phyloP scores from a whole-genome alignment of 2,797 vertebrate genomes.

The Rhinogobio ventralis region DNA sequence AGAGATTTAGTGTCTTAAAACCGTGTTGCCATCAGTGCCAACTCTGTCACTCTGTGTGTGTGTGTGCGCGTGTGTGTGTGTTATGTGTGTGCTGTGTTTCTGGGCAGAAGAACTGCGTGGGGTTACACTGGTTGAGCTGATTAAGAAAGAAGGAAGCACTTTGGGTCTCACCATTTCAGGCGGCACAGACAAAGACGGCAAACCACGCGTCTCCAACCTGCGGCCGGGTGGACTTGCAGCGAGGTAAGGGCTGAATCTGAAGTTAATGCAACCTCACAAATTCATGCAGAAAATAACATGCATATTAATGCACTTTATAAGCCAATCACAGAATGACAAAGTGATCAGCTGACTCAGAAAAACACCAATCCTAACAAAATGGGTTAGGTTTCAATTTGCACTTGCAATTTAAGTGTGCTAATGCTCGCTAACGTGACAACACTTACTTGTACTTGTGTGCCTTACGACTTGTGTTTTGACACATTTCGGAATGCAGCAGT shows the following conservation, averaged over 20 bases:
- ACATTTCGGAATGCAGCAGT: not conserved
- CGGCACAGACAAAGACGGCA: conserved; percentile 96
- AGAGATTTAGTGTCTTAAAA: not conserved
- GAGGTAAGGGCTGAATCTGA: conserved; percentile 77
- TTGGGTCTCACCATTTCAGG: conserved; percentile 96
- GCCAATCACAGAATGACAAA: conserved; percentile 20
- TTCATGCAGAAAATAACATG: not conserved
- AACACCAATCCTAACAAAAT: not conserved
- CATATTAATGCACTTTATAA: not conserved
- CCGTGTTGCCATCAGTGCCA: not conserved
- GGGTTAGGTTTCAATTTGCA: not conserved
- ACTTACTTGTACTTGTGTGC: not conserved
- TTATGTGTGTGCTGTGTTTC: conserved; percentile 64
- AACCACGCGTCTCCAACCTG: conserved; percentile 93
- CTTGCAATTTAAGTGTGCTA: not conserved
- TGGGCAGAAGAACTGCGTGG: conserved; percentile 92
- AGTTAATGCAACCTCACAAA: not conserved
- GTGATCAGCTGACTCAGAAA: conserved; percentile 16
- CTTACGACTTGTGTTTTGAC: not conserved
- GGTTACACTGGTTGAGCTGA: conserved; percentile 93
- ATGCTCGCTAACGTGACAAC: not conserved
- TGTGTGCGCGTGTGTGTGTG: conserved; percentile 60
- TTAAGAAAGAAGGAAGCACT: conserved; percentile 95
- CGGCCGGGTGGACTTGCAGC: conserved; percentile 93
- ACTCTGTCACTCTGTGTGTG: conserved; percentile 47